Base-by-base conservation (phyloP, 2,797 vertebrate species). In the Perodicticus potto region DNA sequence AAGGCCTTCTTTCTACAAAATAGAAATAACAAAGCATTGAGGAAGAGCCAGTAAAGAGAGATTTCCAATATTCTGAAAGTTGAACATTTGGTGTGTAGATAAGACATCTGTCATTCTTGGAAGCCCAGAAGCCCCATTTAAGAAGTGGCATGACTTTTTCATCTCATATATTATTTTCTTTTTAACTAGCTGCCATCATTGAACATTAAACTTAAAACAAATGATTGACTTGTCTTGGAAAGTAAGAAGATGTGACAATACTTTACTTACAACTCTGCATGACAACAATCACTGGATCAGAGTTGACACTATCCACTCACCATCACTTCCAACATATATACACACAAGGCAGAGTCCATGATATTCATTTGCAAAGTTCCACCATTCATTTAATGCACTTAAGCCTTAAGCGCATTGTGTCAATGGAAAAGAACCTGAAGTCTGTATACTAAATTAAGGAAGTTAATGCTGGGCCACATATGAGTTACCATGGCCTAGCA, bases 21-120 rank as follows among this genome's bases (percentile, higher is more conserved):
- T 32, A 89, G 40, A 67, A 88, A 91, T 91, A 91, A 70, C 86
- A 76, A 82, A 82, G 25, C 19, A 90, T 9, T 13, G 90, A 86
- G 29, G 11, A 82, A 81, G 34, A 32, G 57, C 27, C 22, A 7
- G 3, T 16, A 55, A 74, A 43, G 53, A 90, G 67, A 96, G 37
- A 93, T 70, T 89, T 91, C 57, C 67, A 74, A 70, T 20, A 34
- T 67, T 57, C 27, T 82, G 20, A 86, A 95, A 83, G 17, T 53
- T 40, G 74, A 63, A 34, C 4, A n/a, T 73, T 85, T 8, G n/a
- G 12, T 82, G 0, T 73, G 5, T 27, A 65, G 25, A 70, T 89
- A 59, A 96, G 40, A 83, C n/a, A n/a, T n/a, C n/a, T 13, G 17
- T 65, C 57, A 80, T 94, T 34, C 12, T 0, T 57, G 29, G 72